Evolutionary conservation across 2,113 vertebrate genomes (phyloP).

Genomic region (Myiagra hebetior): DNA sequence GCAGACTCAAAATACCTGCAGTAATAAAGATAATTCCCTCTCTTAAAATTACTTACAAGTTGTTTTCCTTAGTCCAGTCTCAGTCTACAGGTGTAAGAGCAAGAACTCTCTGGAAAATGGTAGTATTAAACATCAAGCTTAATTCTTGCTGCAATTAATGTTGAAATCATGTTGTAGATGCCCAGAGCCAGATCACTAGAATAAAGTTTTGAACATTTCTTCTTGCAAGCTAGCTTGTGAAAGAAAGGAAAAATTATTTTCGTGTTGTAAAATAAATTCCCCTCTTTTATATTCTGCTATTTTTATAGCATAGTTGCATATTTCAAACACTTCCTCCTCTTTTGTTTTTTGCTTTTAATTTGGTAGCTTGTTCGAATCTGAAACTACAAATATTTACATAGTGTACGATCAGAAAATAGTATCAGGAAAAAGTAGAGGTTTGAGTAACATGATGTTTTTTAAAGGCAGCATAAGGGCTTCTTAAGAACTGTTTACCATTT

Average conservation of each 20-base stretch:
- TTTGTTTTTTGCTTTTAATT: neutral
- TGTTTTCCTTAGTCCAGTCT: neutral
- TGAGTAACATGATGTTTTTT: neutral
- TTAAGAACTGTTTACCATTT: conserved; percentile 66
- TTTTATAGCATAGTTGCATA: neutral
- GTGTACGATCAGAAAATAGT: neutral
- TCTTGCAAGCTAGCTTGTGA: neutral
- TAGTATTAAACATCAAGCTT: neutral
- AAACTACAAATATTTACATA: neutral
- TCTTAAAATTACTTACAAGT: neutral
- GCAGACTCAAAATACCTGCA: neutral
- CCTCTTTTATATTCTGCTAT: neutral
- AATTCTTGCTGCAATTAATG: neutral
- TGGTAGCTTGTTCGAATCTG: neutral
- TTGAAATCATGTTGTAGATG: neutral
- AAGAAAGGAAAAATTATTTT: neutral
- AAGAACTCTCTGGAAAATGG: neutral
- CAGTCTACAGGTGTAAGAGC: neutral
- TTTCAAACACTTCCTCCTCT: neutral
- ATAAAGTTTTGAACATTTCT: neutral
- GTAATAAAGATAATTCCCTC: neutral
- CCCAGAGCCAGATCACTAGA: neutral
- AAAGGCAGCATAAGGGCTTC: neutral
- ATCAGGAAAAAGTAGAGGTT: neutral
- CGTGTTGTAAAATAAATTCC: neutral